Conservation (phyloP, 64 coral and sea anemone species). For the Astreopora myriophthalma region DNA sequence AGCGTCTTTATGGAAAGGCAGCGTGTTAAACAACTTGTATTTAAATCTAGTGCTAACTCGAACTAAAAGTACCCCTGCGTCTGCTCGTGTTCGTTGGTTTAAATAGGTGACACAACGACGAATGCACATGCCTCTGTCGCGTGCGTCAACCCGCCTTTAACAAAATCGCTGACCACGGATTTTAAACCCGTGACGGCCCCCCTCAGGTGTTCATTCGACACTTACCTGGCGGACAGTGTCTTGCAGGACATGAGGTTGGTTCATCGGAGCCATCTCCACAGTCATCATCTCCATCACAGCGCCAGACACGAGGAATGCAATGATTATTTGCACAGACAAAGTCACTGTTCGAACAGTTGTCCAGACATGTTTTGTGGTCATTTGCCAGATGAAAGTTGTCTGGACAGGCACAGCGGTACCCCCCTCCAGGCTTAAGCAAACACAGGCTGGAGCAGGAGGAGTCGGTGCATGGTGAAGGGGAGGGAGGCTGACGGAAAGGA, state of each 20-base stretch:
- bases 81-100: too few species aligned
- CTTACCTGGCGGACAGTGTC: slow-evolving; percentile 66
- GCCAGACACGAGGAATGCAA: slow-evolving; percentile 81
- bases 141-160: too few species aligned
- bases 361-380: slow-evolving; percentile 79
- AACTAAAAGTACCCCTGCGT: too few species aligned
- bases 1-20: too few species aligned
- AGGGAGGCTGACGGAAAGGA: slow-evolving; percentile 74
- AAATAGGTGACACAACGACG: too few species aligned
- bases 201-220: too few species aligned
- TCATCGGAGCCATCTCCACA: slow-evolving; percentile 94
- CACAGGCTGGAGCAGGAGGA: slow-evolving; percentile 77
- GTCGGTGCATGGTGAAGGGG: slow-evolving; percentile 59
- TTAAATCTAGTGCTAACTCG: too few species aligned
- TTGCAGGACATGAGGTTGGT: slow-evolving; percentile 41
- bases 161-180: too few species aligned
- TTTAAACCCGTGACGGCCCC: too few species aligned
- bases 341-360: slow-evolving; percentile 81
- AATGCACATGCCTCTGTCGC: too few species aligned
- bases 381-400: slow-evolving; percentile 80
- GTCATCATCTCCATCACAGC: slow-evolving; percentile 94
- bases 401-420: slow-evolving; percentile 82
- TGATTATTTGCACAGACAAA: slow-evolving; percentile 70
- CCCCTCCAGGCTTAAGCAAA: slow-evolving; percentile 60
- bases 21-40: too few species aligned